These are phyloP conservation scores for Numenius arquata DNA, from an alignment of 2,113 vertebrate species.

Conservation along the genomic window DNA sequence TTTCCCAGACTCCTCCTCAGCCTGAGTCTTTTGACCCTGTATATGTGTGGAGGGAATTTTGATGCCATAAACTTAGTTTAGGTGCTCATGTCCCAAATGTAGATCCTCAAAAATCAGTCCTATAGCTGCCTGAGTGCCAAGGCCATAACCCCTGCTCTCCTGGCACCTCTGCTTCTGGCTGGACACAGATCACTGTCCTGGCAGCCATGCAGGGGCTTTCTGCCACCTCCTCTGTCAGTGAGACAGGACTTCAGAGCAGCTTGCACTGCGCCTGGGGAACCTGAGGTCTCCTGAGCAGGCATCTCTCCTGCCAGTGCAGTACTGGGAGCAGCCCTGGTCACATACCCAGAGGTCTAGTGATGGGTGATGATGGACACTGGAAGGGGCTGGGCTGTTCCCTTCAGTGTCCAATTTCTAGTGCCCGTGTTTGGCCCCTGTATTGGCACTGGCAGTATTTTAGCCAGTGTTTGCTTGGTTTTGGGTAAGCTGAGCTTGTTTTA, in stretches of 20 bases:
- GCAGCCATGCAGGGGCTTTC: not conserved
- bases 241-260: not conserved
- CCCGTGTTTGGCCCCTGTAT: not conserved
- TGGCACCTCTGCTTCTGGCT: not conserved
- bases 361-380: not conserved
- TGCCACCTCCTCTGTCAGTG: not conserved
- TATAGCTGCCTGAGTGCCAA: not conserved
- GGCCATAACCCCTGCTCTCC: not conserved
- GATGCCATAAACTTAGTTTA: not conserved
- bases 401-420: not conserved
- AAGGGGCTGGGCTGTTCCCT: not conserved
- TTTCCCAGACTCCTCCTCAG: not conserved
- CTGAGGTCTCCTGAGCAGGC: not conserved
- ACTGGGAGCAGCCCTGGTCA: not conserved
- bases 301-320: not conserved
- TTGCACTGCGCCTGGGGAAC: not conserved
- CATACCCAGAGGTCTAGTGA: fast-evolving
- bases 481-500: not conserved
- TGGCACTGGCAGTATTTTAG: not conserved
- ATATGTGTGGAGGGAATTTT: not conserved
- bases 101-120: not conserved
- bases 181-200: not conserved
- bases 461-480: not conserved
- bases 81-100: not conserved
- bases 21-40: not conserved